Conservation (phyloP, 30 jellyfish, hydroid and myxozoan genomes). For the Aurelia sp. region DNA sequence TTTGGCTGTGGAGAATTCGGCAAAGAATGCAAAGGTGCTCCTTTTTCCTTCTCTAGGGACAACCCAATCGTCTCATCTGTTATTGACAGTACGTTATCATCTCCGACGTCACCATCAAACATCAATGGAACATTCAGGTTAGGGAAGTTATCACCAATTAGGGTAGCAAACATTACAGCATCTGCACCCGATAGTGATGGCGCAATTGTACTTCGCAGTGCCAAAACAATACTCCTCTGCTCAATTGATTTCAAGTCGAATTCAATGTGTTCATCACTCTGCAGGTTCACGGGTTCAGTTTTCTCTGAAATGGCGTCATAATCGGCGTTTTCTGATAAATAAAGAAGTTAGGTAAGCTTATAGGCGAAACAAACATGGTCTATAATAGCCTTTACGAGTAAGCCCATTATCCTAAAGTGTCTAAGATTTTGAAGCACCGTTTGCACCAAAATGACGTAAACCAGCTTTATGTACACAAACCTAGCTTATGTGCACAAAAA, state of each 20-base stretch:
- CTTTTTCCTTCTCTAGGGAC: slow-evolving; percentile 23
- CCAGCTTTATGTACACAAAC: too few species aligned
- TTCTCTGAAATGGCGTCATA: too few species aligned
- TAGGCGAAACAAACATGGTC: too few species aligned
- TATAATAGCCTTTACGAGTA: too few species aligned
- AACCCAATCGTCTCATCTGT: slow-evolving; percentile 57
- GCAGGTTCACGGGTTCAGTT: not conserved
- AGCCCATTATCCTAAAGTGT: too few species aligned
- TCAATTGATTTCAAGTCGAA: slow-evolving; percentile 21
- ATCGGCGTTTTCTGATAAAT: too few species aligned
- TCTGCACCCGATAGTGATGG: slow-evolving; percentile 74
- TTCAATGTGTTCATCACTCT: not conserved
- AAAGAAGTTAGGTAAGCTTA: not conserved
- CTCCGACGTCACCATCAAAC: slow-evolving; percentile 26
- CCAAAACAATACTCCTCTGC: slow-evolving; percentile 55
- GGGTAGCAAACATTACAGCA: slow-evolving; percentile 71
- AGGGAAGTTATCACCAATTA: slow-evolving; percentile 62
- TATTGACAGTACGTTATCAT: not conserved
- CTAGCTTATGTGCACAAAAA: too few species aligned
- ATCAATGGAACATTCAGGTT: slow-evolving; percentile 45
- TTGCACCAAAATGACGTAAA: too few species aligned
- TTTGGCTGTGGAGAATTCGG: slow-evolving; percentile 72
- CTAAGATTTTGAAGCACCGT: too few species aligned
- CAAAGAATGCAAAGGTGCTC: slow-evolving; percentile 43
- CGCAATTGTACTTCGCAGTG: slow-evolving; percentile 43